A percentile compares a stretch with the other conserved stretches of the same genome.
Evolutionary conservation across 2,113 vertebrate genomes (phyloP).

Genomic region (Bujurquina vittata): DNA sequence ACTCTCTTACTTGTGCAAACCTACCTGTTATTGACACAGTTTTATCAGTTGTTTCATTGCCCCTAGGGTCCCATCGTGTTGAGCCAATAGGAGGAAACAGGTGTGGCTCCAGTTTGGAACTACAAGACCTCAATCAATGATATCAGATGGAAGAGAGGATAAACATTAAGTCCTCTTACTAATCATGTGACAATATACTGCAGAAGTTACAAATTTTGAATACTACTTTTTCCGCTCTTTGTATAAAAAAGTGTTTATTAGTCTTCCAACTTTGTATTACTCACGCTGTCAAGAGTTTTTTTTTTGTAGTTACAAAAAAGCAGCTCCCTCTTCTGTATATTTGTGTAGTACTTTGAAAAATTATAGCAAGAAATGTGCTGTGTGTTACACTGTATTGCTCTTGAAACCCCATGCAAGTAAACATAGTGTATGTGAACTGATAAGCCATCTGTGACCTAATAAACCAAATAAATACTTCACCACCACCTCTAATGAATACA

Average conservation of each 20-base stretch:
- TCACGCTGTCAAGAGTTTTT: neutral
- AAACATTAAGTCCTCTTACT: slow-evolving; percentile 4
- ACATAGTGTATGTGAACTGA: slow-evolving; percentile 29
- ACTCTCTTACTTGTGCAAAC: slow-evolving; percentile 6
- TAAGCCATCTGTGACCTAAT: slow-evolving; percentile 65
- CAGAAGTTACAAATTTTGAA: neutral
- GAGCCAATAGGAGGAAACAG: slow-evolving; percentile 75
- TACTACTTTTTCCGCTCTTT: neutral
- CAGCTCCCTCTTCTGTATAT: neutral
- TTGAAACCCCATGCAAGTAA: neutral
- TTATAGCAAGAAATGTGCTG: neutral
- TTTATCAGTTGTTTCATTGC: slow-evolving; percentile 30
- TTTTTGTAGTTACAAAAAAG: neutral
- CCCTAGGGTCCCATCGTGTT: slow-evolving; percentile 75
- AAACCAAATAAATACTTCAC: slow-evolving; percentile 82
- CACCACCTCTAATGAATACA: slow-evolving; percentile 75
- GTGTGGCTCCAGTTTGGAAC: slow-evolving; percentile 63
- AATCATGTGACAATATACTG: neutral
- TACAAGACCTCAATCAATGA: slow-evolving; percentile 64
- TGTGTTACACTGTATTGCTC: neutral
- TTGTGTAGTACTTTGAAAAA: neutral
- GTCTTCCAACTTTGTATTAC: neutral
- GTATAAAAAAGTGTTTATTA: neutral
- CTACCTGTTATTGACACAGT: slow-evolving; percentile 32
- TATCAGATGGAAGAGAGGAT: neutral